phyloP scores from a whole-genome alignment of 2,888 invertebrate species.

The Antheraea assamensis region DNA sequence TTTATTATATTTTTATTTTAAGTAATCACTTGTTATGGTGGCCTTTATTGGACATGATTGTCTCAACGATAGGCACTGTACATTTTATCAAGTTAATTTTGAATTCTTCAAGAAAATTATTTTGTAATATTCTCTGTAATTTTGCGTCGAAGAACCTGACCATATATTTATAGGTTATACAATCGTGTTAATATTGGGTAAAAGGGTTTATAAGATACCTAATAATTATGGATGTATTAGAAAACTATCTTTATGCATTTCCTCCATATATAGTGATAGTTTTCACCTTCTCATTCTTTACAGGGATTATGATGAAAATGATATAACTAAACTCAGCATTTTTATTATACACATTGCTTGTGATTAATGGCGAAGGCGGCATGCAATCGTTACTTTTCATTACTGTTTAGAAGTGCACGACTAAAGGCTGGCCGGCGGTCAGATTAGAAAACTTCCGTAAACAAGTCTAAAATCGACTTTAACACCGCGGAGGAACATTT shows the following conservation, averaged over 20 bases:
- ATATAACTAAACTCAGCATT: constrained; percentile 25
- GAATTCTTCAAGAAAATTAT: too few relatives aligned
- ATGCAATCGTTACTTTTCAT: constrained; percentile 82
- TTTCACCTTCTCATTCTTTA: too few relatives aligned
- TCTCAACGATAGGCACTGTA: not conserved
- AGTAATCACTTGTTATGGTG: not conserved
- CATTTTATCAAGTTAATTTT: not conserved
- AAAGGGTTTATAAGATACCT: too few relatives aligned
- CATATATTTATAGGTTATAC: too few relatives aligned
- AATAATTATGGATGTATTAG: too few relatives aligned
- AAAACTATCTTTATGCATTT: too few relatives aligned
- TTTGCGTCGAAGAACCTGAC: too few relatives aligned
- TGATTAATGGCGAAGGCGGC: constrained; percentile 77
- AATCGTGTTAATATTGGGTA: too few relatives aligned
- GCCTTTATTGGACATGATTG: not conserved
- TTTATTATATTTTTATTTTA: not conserved
- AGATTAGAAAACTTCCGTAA: constrained; percentile 80
- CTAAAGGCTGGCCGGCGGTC: constrained; percentile 71
- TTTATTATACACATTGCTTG: constrained; percentile 47
- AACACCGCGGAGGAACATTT: constrained; percentile 77
- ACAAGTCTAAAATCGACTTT: constrained; percentile 81
- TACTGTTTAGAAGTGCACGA: constrained; percentile 78
- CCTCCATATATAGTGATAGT: too few relatives aligned
- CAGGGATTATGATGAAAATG: too few relatives aligned
- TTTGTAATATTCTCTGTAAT: too few relatives aligned